Conservation (phyloP, 2,113 vertebrate species). For the Brienomyrus longianalis region DNA sequence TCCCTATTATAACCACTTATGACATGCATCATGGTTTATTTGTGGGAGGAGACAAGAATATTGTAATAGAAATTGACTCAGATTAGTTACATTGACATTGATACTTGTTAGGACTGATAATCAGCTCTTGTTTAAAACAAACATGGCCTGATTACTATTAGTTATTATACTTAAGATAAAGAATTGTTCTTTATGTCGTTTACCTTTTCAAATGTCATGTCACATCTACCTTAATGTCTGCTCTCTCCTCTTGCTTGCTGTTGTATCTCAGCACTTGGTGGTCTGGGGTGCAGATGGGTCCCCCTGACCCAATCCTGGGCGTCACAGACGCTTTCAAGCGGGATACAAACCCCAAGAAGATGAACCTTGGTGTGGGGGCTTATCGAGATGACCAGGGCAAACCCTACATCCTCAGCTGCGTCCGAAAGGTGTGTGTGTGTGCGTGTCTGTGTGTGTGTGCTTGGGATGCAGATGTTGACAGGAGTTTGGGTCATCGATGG, state of each 20-base stretch:
- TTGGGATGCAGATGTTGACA: not conserved
- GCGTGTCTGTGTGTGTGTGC: conserved; percentile 24
- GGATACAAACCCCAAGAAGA: conserved; percentile 86
- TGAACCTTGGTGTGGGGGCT: conserved; percentile 91
- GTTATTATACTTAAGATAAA: not conserved
- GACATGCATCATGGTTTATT: not conserved
- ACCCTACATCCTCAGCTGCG: conserved; percentile 78
- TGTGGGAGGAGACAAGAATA: not conserved
- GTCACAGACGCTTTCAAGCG: conserved; percentile 88
- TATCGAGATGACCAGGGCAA: conserved; percentile 89
- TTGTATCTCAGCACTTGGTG: conserved; percentile 78
- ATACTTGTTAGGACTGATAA: not conserved
- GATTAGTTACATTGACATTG: not conserved
- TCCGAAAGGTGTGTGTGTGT: conserved; percentile 70
- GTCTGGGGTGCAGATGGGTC: conserved; percentile 89
- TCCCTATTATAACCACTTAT: not conserved
- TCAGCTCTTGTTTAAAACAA: not conserved
- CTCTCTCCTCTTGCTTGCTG: not conserved
- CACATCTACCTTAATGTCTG: not conserved
- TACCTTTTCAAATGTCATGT: not conserved
- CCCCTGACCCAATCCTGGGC: conserved; percentile 89
- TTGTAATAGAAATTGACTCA: not conserved
- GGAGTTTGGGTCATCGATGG: not conserved
- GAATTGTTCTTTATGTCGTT: not conserved
- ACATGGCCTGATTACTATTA: not conserved